Evolutionary conservation across 2,113 vertebrate genomes (phyloP).

Genomic region (Urocynchramus pylzowi): DNA sequence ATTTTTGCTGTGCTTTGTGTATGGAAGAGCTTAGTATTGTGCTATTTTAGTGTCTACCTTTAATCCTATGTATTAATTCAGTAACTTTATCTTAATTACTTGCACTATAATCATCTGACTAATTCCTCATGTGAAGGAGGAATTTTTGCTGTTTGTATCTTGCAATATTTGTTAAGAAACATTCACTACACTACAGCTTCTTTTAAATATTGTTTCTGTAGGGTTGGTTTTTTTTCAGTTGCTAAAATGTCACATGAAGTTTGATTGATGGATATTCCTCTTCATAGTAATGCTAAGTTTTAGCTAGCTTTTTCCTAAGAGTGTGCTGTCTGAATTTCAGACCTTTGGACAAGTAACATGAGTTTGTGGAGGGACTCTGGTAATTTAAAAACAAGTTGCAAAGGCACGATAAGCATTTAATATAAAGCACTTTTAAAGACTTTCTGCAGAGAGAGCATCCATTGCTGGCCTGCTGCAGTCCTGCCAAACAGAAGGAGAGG

Average conservation of each 20-base stretch:
- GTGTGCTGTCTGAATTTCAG: background rate
- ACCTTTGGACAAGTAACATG: background rate
- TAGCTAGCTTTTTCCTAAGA: background rate
- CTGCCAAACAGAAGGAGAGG: background rate
- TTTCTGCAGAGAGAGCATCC: background rate
- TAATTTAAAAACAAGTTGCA: background rate
- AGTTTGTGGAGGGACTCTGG: background rate
- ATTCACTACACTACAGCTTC: background rate
- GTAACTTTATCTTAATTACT: background rate
- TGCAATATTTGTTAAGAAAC: background rate
- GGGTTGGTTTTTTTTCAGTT: accelerated
- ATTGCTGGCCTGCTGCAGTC: background rate
- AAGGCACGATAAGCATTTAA: background rate
- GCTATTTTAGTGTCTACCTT: background rate
- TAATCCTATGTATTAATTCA: background rate
- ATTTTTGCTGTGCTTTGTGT: background rate
- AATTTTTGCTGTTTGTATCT: background rate
- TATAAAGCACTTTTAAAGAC: background rate
- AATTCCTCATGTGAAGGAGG: background rate
- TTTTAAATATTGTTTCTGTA: background rate
- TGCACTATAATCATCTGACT: background rate
- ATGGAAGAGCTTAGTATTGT: background rate
- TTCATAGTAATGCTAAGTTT: background rate
- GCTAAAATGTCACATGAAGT: background rate
- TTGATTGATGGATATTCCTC: background rate